Evolutionary conservation across 2,797 vertebrate genomes (phyloP), one percentile per base, ranked within the genome.

Genomic region (Champsocephalus gunnari): DNA sequence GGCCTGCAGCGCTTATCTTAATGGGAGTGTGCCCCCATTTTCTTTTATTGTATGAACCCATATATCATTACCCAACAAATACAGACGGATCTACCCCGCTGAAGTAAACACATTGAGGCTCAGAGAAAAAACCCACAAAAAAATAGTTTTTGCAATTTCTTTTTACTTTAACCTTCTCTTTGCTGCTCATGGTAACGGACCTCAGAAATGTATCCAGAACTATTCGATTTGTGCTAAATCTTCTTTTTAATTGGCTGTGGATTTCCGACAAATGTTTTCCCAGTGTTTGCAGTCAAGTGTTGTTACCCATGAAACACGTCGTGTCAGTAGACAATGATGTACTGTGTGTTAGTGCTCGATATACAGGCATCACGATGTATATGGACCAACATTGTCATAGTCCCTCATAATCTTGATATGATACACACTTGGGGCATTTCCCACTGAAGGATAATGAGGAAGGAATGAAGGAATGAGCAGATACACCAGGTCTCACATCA

Each of bases 41-140:
- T 88, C 78, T 88, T 92, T 91, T 90, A 92, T 87, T 88, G 83
- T 91, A 80, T 83, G 78, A 85, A 90, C 83, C 87, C 83, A 91
- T 93, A 90, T 93, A 93, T 94, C 92, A 93, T 92, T 92, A 90
- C 85, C 84, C 73, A 79, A 83, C 79, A 92, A 92, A 92, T 87
- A 88, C 80, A 84, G 75, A 83, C 66, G 73, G 71, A 83, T 89
- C 76, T 79, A 74, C 81, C 77, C 77, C 47, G 59, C 77, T 77
- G 75, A 81, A 92, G 80, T 82, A 66, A 81, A 90, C 88, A 90
- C 79, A 85, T 50, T 63, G 67, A 67, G 71, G 57, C 50, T 73
- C 60, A 57, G 49, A 43, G 13, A 19, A 76, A 67, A 1, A 60
- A 12, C 80, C 7, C 1, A 38, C 34, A 38, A 38, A 54, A 71